These are phyloP conservation scores for Cantharis rustica DNA, from an alignment of 2,888 invertebrate genomes.

Conservation along the genomic window DNA sequence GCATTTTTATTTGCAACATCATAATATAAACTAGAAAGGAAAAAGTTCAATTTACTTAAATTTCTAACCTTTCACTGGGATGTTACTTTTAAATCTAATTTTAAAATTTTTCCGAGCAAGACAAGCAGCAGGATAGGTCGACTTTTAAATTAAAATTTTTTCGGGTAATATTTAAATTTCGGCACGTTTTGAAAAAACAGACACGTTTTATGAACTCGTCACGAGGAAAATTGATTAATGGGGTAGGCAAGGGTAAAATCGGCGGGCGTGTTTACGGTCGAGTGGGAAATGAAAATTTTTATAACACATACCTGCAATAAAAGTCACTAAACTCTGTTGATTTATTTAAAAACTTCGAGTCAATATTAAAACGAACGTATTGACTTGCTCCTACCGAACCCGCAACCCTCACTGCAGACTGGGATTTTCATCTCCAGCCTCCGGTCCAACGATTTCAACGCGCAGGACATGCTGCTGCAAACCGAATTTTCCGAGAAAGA, in stretches of 20 bases:
- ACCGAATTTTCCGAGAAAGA: constrained; percentile 25
- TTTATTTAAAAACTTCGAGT: constrained; percentile 23
- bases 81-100: not conserved
- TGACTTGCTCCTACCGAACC: constrained; percentile 38
- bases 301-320: constrained; percentile 25
- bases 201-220: not conserved
- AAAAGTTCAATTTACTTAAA: not conserved
- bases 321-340: constrained; percentile 13
- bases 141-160: not conserved
- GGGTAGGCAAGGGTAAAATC: not conserved
- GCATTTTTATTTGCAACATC: not conserved
- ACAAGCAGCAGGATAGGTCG: not conserved
- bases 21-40: not conserved
- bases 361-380: constrained; percentile 34
- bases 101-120: not conserved
- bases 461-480: constrained; percentile 29
- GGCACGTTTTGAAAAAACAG: not conserved
- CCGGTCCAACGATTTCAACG: constrained; percentile 26
- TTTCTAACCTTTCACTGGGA: not conserved
- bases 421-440: constrained; percentile 33
- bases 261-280: not conserved
- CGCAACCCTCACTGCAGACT: constrained; percentile 52
- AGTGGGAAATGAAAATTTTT: not conserved
- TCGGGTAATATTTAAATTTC: not conserved
- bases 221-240: not conserved